phyloP scores from a whole-genome alignment of 1,140 invertebrate species.

The Aricia agestis region DNA sequence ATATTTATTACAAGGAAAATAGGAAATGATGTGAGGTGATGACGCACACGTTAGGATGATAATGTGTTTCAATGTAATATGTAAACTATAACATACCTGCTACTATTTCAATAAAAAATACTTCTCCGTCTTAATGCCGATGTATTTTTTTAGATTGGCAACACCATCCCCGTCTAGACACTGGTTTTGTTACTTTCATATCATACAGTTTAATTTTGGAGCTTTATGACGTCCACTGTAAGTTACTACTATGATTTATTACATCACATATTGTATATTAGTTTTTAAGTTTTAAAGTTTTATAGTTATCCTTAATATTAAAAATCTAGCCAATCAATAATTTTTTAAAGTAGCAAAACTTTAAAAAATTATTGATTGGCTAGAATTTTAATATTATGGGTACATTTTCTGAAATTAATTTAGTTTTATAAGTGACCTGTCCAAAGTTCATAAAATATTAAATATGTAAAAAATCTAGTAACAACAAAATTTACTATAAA shows the following conservation, averaged over 20 bases:
- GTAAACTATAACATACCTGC: constrained; percentile 10
- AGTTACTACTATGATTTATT: neutral
- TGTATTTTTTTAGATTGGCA: constrained; percentile 14
- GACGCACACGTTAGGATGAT: constrained; percentile 6
- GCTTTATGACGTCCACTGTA: neutral
- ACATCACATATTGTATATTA: no score
- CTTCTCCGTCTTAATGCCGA: neutral
- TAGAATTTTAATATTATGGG: no score
- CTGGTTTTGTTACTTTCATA: constrained; percentile 12
- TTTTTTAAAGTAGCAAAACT: no score
- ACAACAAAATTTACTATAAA: neutral
- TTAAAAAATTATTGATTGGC: no score
- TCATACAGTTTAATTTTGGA: neutral
- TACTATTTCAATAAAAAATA: constrained; percentile 9
- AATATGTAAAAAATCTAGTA: no score
- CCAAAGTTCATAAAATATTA: no score
- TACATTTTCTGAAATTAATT: neutral
- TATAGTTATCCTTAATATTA: no score
- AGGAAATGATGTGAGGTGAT: neutral
- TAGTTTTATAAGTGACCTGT: no score
- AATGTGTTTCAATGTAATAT: constrained; percentile 4
- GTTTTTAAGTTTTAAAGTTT: no score
- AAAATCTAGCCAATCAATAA: no score
- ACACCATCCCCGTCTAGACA: constrained; percentile 6
- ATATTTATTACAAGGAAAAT: neutral